Evolutionary conservation across 2,113 vertebrate species (phyloP), one percentile per base, ranked within the genome.

Genomic region (Dolichallabes microphthalmus): DNA sequence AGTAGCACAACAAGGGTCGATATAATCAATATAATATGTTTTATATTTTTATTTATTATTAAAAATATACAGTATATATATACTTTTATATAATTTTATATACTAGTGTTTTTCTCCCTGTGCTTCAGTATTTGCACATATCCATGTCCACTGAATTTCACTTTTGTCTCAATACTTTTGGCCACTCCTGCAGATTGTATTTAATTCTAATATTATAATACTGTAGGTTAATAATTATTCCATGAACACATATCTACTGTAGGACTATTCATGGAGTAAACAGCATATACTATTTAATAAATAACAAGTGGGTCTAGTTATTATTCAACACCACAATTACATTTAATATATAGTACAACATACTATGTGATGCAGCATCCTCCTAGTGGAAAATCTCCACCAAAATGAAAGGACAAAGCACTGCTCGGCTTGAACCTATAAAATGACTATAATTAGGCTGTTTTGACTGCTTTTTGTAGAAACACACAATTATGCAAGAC

Each of bases 361-460:
- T 64, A 39, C 22, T 58, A 25, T 82, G 80, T 58, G 27, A 82
- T 30, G 25, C 8, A 57, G 55, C 22, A 71, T 39, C 32, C 15
- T 64, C 39, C 30, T 1, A 53, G 35, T 76, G 39, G 58, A 74
- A 83, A 58, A 77, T 27, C 73, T 77, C 52, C 11, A 14, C 60
- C 20, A 84, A 13, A 84, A 77, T 45, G 20, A 68, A 27, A 85
- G 50, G 60, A 85, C 50, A 64, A 53, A 53, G 25, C 69, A 79
- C 1, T 17, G 53, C 75, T 35, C 4, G 17, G 17, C 53, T 78
- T 78, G 57, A 79, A 79, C 19, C 30, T 39, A 27, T 83, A 61
- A 45, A 35, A 73, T 1, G 8, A 64, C 17, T 63, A 64, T 74
- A 27, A 64, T 61, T 35, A 64, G 60, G 13, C 35, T 50, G 7